Evolutionary conservation across 37 sponge, comb jelly and placozoan genomes (phyloP).

Genomic region (Axinella damicornis): DNA sequence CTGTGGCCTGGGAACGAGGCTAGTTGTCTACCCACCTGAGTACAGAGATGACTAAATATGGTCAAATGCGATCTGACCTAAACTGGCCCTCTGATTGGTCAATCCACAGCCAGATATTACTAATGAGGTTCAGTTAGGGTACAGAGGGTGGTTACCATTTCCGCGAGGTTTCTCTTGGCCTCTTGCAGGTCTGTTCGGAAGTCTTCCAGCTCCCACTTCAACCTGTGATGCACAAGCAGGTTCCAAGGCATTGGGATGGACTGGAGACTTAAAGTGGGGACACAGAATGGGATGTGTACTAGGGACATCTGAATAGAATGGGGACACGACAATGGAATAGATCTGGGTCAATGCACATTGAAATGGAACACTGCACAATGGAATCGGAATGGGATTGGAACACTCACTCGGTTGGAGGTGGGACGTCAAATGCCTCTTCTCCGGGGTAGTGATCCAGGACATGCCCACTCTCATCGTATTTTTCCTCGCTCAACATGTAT

Average conservation of each 20-base stretch:
- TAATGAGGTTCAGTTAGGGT: no score
- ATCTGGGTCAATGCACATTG: no score
- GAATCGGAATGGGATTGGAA: not conserved
- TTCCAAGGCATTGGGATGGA: no score
- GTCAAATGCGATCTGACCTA: no score
- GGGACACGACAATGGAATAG: not conserved
- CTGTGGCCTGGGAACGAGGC: no score
- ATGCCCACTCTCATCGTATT: constrained; percentile 69
- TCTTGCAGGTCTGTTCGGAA: constrained; percentile 43
- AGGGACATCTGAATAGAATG: not conserved
- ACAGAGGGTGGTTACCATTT: constrained; percentile 37
- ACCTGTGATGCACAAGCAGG: constrained; percentile 5
- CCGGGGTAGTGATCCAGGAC: constrained; percentile 41
- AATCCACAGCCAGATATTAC: no score
- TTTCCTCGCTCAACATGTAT: constrained; percentile 37
- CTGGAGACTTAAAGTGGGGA: no score
- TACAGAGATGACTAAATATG: no score
- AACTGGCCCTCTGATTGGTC: no score
- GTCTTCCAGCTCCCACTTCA: constrained; percentile 70
- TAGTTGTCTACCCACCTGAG: no score
- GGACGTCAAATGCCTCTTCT: constrained; percentile 11
- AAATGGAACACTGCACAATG: no score
- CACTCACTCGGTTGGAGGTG: constrained; percentile 38
- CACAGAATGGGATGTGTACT: no score
- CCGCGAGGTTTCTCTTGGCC: constrained; percentile 32